Base-by-base conservation (phyloP, 2,888 invertebrate species). In the Acanthosoma haemorrhoidale region DNA sequence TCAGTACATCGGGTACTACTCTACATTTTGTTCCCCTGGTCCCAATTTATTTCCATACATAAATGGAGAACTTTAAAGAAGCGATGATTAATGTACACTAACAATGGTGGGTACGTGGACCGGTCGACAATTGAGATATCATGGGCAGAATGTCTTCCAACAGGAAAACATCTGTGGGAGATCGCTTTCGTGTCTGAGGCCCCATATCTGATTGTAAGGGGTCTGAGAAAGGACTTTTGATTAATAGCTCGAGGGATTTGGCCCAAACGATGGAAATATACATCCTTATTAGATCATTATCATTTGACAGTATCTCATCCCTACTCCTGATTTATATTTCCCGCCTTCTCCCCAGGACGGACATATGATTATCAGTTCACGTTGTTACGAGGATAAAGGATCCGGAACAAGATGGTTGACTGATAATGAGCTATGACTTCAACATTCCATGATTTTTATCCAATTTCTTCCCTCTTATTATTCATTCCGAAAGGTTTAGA, bases 191-290 rank as follows among this genome's bases (percentile, higher is more conserved):
- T 51, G 51, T 13, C n/a, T 5, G 25, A 9, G 25, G 25, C 11
- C 2, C 13, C 13, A 18, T 25, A 51, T 51, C 51, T 25, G 51
- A 51, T 51, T n/a, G n/a, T n/a, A n/a, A 51, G n/a, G 29, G 51
- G 51, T 51, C 21, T 51, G 51, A 25, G 51, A 51, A 51, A 51
- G 51, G 51, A 25, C 51, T 25, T 51, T 51, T 51, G 51, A 51
- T 51, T 51, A 51, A 51, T 25, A 51, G 51, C 51, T 51, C 51
- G 51, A 5, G 29, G 51, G 25, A 51, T 51, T 51, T 51, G 51
- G 51, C 51, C 51, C 25, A 6, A 51, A 51, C 51, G 51, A 51
- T 51, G 51, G 51, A 51, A 25, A 51, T 51, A 51, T 25, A 25
- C 51, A 51, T 51, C 51, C 51, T 51, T 51, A 51, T 51, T 51